These are phyloP conservation scores for Aleiodes testaceus DNA, from an alignment of 2,888 invertebrate species.

Conservation along the genomic window DNA sequence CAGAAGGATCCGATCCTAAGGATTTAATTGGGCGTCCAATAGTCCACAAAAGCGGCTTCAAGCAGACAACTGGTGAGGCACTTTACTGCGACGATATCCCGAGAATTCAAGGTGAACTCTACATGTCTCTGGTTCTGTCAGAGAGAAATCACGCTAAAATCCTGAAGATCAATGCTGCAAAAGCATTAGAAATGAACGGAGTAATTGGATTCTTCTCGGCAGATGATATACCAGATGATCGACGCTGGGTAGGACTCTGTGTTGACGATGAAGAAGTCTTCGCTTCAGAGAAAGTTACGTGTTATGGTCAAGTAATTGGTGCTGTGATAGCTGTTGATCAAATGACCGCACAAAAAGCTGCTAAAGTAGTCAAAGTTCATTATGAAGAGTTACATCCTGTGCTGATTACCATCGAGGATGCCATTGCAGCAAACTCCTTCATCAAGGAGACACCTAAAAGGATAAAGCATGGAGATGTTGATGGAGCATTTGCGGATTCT, in stretches of 20 bases:
- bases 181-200: constrained; percentile 84
- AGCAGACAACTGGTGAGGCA: constrained; percentile 95
- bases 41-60: constrained; percentile 86
- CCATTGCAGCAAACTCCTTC: constrained; percentile 84
- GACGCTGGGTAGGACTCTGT: constrained; percentile 82
- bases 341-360: constrained; percentile 86
- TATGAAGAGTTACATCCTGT: constrained; percentile 88
- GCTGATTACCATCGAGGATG: constrained; percentile 91
- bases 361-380: constrained; percentile 84
- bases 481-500: constrained; percentile 79
- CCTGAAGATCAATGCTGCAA: constrained; percentile 81
- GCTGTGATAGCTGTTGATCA: constrained; percentile 87
- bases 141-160: constrained; percentile 88
- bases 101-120: constrained; percentile 83
- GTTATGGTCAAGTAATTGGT: constrained; percentile 89
- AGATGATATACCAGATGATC: constrained; percentile 82
- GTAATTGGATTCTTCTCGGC: constrained; percentile 87
- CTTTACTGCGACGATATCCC: constrained; percentile 94
- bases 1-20: constrained; percentile 76
- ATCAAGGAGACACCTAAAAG: constrained; percentile 77
- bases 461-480: constrained; percentile 80
- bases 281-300: constrained; percentile 78
- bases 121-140: constrained; percentile 86
- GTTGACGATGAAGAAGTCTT: constrained; percentile 86
- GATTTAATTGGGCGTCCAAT: constrained; percentile 89